Evolutionary conservation across 2,797 vertebrate genomes (phyloP), one percentile per base, ranked within the genome.

Genomic region (Xenentodon cancila): DNA sequence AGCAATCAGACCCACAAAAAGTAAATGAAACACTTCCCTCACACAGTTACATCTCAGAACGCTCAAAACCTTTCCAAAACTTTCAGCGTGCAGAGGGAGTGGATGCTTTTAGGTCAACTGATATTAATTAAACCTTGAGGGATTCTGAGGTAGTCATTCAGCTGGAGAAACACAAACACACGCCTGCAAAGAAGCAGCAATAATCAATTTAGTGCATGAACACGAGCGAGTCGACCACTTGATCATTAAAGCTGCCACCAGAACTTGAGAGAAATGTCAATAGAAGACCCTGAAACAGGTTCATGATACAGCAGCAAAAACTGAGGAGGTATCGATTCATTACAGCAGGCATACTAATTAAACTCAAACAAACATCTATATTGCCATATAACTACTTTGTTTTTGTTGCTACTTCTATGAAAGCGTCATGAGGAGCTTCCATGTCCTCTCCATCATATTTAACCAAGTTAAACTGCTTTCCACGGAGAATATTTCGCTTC

Each of bases 111-210:
- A 55, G 57, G 44, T 59, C 43, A 63, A 60, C 52, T 40, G 34
- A 50, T 48, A 59, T 52, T 73, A 68, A 84, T 78, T 61, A 79
- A 71, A 82, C 62, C 72, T 69, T 72, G 45, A 66, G 75, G 69
- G 63, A 63, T 68, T 66, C 57, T 71, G 22, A 65, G 43, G 50
- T 5, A 45, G 71, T 70, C 55, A 16, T 63, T 77, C 53, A 69
- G 54, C 32, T 9, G 30, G 49, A 61, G 48, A 42, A 48, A 42
- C 46, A 49, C 47, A 59, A 45, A 70, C 66, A 73, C 67, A 47
- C 17, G 19, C 18, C 47, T 30, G 59, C 64, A 73, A 79, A 75
- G 67, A 70, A 54, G 48, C 21, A 50, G 30, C 47, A 6, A n/a
- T 37, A 46, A 71, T 79, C 65, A 77, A 76, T 76, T 66, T 61